Evolutionary conservation across 2,113 vertebrate genomes (phyloP), one percentile per base, ranked within the genome.

Genomic region (Tachycineta bicolor): DNA sequence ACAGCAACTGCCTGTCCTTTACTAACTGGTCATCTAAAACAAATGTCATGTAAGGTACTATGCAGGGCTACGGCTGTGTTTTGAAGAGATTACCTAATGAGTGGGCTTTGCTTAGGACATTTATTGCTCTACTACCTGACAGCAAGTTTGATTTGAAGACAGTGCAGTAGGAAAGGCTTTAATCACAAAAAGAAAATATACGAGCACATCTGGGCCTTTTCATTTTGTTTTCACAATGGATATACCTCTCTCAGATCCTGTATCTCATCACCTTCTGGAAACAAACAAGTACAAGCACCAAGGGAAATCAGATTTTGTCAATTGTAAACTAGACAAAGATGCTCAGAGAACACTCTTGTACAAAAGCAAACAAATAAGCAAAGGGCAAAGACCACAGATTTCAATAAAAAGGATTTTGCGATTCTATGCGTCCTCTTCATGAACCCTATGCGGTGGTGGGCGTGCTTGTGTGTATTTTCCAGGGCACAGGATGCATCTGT

Each of bases 311-410:
- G n/a, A 58, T 75, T 89, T 60, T 73, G 31, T 39, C 74, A 46
- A 46, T 44, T 62, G 39, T 33, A 44, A 85, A 53, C 28, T 11
- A 79, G 17, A 44, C 15, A 47, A 79, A 53, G 22, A n/a, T 15
- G 15, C 52, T 84, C 17, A 75, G 26, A 92, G n/a, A 26, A 34
- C 14, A 4, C 10, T 46, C 39, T 29, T 44, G 5, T 22, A 63
- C 28, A 53, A 58, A 91, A 79, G n/a, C 20, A 69, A 90, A 71
- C 37, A 82, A 89, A 85, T 25, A 89, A 33, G n/a, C 46, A 92
- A 93, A 95, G 89, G 91, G 74, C 91, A 87, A 94, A 95, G 93
- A 76, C 46, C 70, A 62, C 28, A 55, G 67, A 62, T 55, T 73
- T 69, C 70, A 85, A 62, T 46, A 73, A 56, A 39, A 69, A 89